Evolutionary conservation across 2,888 invertebrate genomes (phyloP).

Genomic region (Epiblema foenella): DNA sequence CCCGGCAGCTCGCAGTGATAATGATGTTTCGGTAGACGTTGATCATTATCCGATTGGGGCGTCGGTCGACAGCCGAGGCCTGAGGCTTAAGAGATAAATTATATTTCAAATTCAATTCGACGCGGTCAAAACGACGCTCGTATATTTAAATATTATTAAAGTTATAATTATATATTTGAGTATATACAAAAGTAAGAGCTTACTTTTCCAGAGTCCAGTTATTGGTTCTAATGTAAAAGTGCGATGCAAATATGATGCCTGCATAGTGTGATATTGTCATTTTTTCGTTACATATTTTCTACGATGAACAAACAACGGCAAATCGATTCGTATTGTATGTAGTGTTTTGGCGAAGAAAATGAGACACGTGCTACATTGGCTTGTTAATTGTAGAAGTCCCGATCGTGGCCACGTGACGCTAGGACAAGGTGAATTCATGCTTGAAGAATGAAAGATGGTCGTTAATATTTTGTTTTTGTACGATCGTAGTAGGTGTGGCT

Average conservation of each 20-base stretch:
- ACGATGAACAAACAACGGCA: no score
- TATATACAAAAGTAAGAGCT: not conserved
- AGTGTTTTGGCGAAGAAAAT: not conserved
- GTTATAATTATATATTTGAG: not conserved
- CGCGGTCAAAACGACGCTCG: slow-evolving; percentile 7
- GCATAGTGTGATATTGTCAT: no score
- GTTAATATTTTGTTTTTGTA: not conserved
- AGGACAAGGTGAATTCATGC: not conserved
- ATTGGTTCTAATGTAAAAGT: not conserved
- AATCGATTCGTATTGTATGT: no score
- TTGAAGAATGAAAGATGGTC: not conserved
- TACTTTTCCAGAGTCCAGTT: no score
- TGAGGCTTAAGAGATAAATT: slow-evolving; percentile 27
- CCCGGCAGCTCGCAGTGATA: not conserved
- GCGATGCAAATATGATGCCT: no score
- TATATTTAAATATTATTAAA: not conserved
- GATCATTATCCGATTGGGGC: slow-evolving; percentile 30
- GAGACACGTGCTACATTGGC: not conserved
- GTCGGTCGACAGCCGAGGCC: slow-evolving; percentile 12
- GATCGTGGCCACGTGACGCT: not conserved
- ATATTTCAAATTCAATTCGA: slow-evolving; percentile 14
- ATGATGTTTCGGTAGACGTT: slow-evolving; percentile 14
- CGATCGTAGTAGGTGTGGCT: not conserved
- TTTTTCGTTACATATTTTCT: no score
- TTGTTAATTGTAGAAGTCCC: not conserved